A percentile compares a stretch with the other conserved stretches of the same genome.
Evolutionary conservation across 2,113 vertebrate species (phyloP).

Genomic region (Brachyhypopomus occidentalis): DNA sequence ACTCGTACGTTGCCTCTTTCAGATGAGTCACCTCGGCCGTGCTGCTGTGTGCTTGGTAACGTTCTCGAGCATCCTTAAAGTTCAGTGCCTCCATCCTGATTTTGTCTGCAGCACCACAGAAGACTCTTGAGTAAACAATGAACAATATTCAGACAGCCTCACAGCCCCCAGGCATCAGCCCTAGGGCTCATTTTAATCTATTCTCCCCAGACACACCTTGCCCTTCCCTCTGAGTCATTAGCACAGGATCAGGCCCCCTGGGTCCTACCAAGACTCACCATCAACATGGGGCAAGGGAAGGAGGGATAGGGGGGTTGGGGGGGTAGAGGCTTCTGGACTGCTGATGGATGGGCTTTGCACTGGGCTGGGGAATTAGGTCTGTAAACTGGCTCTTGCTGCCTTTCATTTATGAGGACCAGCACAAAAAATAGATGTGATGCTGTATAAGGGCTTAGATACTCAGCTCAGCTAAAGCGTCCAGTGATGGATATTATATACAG

Average conservation of each 20-base stretch:
- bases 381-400: background rate
- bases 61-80: background rate
- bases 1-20: background rate
- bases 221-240: slow-evolving; percentile 28
- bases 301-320: background rate
- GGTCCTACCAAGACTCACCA: slow-evolving; percentile 16
- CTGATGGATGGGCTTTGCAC: background rate
- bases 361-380: background rate
- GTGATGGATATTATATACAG: background rate
- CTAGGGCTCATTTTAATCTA: slow-evolving; percentile 14
- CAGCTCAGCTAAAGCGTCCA: background rate
- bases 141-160: slow-evolving; percentile 6
- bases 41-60: background rate
- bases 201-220: slow-evolving; percentile 12
- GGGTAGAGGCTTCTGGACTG: background rate
- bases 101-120: background rate
- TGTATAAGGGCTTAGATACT: background rate
- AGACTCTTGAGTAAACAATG: slow-evolving; percentile 1
- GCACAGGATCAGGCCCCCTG: background rate
- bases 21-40: background rate
- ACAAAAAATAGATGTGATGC: background rate
- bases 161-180: slow-evolving; percentile 3
- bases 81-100: background rate
- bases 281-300: background rate
- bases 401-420: background rate